Percentiles rank a stretch among this genome's conserved stretches.
Conservation (phyloP, 2,797 vertebrate species). For the Falco rusticolus region DNA sequence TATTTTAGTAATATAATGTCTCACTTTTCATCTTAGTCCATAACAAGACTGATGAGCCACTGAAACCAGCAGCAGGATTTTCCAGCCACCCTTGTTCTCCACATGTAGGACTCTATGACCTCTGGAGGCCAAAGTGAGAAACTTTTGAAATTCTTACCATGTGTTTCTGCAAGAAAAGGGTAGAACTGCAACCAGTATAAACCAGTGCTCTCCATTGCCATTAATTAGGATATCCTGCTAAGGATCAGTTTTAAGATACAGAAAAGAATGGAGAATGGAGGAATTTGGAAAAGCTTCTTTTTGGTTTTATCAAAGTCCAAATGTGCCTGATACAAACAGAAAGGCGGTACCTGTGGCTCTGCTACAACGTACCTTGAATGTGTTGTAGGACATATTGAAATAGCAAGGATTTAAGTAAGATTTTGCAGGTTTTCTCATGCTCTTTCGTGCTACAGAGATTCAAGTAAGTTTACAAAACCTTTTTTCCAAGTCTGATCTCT, state of each 20-base stretch:
- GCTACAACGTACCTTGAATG: neutral
- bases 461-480: neutral
- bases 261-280: neutral
- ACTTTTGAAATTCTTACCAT: neutral
- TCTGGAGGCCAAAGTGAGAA: conserved; percentile 5
- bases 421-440: neutral
- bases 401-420: neutral
- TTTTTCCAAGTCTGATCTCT: neutral
- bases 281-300: neutral
- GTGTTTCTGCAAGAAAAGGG: neutral
- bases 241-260: neutral
- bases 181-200: neutral
- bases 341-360: neutral
- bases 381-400: neutral
- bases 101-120: neutral
- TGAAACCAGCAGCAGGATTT: neutral
- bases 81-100: neutral
- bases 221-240: neutral
- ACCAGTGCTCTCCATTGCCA: neutral
- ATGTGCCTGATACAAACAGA: neutral
- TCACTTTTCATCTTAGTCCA: neutral
- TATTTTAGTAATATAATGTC: neutral
- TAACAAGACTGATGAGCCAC: neutral
- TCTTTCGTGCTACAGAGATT: neutral
- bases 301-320: neutral